These are phyloP conservation scores for Lissocephala sabroskyi DNA, from an alignment of 2,888 invertebrate genomes.

Conservation along the genomic window DNA sequence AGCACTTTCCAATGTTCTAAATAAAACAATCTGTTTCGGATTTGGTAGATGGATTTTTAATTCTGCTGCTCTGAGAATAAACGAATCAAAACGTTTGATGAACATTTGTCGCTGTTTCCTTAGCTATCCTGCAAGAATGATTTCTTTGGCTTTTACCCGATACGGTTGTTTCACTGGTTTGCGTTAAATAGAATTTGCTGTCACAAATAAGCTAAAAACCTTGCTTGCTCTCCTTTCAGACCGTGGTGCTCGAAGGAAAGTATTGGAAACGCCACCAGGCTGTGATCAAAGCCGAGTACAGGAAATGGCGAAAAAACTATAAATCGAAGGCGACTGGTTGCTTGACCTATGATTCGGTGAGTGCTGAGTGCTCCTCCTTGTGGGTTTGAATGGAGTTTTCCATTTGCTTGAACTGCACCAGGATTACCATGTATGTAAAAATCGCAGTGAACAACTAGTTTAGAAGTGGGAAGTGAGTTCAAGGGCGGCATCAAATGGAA, in stretches of 20 bases:
- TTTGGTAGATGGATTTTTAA: too few species aligned
- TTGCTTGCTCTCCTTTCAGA: constrained; percentile 76
- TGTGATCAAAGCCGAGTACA: constrained; percentile 98
- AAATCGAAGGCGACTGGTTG: constrained; percentile 82
- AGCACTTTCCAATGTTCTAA: too few species aligned
- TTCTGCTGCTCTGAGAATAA: too few species aligned
- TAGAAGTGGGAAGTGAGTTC: background rate
- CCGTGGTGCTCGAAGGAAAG: constrained; percentile 98
- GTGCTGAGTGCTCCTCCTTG: constrained; percentile 30
- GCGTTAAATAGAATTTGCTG: constrained; percentile 5
- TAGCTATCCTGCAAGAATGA: too few species aligned
- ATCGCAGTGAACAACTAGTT: constrained; percentile 58
- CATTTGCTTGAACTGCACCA: constrained; percentile 68
- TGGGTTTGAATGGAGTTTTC: constrained; percentile 64
- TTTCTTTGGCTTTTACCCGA: constrained; percentile 13
- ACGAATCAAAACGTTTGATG: too few species aligned
- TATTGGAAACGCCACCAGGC: constrained; percentile 99
- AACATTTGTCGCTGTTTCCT: too few species aligned
- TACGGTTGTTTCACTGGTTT: too few species aligned
- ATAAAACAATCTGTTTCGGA: too few species aligned
- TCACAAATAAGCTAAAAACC: too few species aligned
- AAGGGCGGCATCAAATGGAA: background rate
- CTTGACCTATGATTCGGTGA: constrained; percentile 83
- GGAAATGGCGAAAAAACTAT: constrained; percentile 90
- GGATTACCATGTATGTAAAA: constrained; percentile 67